Base-by-base conservation (phyloP, 2,797 vertebrate species). In the Chiroxiphia lanceolata region DNA sequence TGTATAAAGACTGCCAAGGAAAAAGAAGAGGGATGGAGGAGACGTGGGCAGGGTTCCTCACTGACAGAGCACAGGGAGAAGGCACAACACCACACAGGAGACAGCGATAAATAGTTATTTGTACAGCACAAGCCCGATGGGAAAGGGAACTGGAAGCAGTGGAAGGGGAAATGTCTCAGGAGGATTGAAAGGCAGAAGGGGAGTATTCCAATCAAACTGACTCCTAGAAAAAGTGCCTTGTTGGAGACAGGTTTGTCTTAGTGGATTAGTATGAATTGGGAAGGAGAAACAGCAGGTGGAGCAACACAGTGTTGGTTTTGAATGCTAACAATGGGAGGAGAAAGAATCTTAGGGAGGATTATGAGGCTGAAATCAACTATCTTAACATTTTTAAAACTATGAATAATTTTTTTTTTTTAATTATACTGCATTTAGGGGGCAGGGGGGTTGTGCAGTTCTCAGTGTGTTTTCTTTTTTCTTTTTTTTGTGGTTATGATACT, bases 121-220 rank as follows among this genome's bases (percentile, higher is more conserved):
- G 21, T 33, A 33, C 33, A 27, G 57, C 2, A 1, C 14, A 5
- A 40, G 33, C 50, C 33, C 4, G 0, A 23, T 47, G 51, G 78
- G 57, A 82, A 76, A 69, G 1, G 29, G 50, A 83, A 26, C 40
- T 40, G 67, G 48, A 34, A 78, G 42, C 6, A 7, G 27, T 25
- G 50, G 31, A 82, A 69, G 20, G 7, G 19, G 44, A 18, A 22
- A 53, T 0, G 3, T 33, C 47, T 45, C 4, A 2, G 60, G 44
- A 77, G 59, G 19, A 69, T 13, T 6, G 6, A 64, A 77, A 90
- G n/a, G 34, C 57, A 75, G 27, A 47, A 61, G 14, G 27, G 19
- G 25, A 51, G n/a, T 9, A 36, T 53, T 70, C 42, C 0, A 0
- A 48, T 67, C 42, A 83, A 54, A 77, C 1, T 1, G 2, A 13